Base-by-base conservation (phyloP, 2,888 invertebrate genomes). In the Auanema sp. region DNA sequence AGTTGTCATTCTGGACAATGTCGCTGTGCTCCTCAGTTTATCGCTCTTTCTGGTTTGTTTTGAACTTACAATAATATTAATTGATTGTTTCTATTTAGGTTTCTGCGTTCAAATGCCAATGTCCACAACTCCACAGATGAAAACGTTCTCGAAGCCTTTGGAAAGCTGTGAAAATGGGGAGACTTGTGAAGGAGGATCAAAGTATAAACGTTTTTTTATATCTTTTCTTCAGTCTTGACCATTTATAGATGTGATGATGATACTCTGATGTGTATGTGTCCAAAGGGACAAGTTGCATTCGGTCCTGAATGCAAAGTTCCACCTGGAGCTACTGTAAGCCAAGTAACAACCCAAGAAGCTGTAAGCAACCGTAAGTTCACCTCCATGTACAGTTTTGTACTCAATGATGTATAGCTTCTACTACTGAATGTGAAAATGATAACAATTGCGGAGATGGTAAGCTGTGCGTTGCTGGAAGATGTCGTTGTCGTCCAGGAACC, bases 161-260 rank as follows among this genome's bases (percentile, higher is more conserved):
- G 80, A 83, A 61, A 68, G 72, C 49, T 83, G 83, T 65, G 71
- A 74, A n/a, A 63, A 68, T 44, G 80, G 79, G 16, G 77, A 83
- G 62, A 69, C 70, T 4, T 83, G 83, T 57, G 76, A 73, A 14
- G 83, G 82, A 44, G 81, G 81, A 54, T 72, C 82, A 10, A 76
- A 64, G 59, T 78, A 66, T n/a, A n/a, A n/a, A n/a, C n/a, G n/a
- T n/a, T n/a, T 43, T 14, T 43, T 43, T 43, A 43, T 43, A 14
- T 43, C 43, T 43, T 14, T 12, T 14, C 43, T 43, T 14, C 43
- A 43, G 18, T 14, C 11, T 14, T 51, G 11, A 51, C 18, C 16
- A 51, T 18, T 56, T 64, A 41, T 52, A 70, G 68, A 25, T 76
- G 78, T 58, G 76, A 76, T 47, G 64, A 66, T 41, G 72, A 73